Evolutionary conservation across 1,140 invertebrate species (phyloP), one percentile per base, ranked within the genome.

Genomic region (Centruroides vittatus): DNA sequence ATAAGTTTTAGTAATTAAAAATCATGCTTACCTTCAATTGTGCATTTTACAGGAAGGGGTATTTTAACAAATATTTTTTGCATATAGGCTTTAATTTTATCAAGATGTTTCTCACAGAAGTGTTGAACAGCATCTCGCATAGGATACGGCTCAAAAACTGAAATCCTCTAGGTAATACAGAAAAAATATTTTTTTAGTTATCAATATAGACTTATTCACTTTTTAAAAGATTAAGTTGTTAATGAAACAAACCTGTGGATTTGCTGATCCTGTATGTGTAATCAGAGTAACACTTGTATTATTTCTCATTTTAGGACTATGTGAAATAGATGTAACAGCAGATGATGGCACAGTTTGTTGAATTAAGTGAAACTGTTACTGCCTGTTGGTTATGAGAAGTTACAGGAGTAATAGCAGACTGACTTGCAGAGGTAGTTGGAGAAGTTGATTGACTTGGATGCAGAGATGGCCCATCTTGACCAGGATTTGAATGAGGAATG

Each of bases 81-180:
- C 86, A 94, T 92, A 69, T 91, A 94, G 7, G 80, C 78, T 72
- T 90, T 90, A 53, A 94, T 93, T 73, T 90, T 93, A 67, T 88
- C 83, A 61, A 93, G 77, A 74, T 94, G 89, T 74, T 93, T 93
- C 72, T 93, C 89, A 77, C 89, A 93, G 74, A 94, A 94, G 74
- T 93, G 88, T 71, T 93, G 88, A 13, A 93, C 86, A 3, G 89
- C 89, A 73, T 93, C 91, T 36, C 86, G 72, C 86, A 89, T 89
- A 56, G 83, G 86, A 72, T 86, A 89, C 9, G 87, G 87, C 71
- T 90, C 86, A 74, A 89, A 89, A 36, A 88, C 86, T 69, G 85
- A 88, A 70, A 89, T 88, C 60, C 86, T 76, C 74, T 89, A 81
- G 47, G 70, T 49, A 50, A 53, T 53, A 36, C 5, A 34, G 7